Conservation (phyloP, 1,140 invertebrate genomes). For the Orius insidiosus region DNA sequence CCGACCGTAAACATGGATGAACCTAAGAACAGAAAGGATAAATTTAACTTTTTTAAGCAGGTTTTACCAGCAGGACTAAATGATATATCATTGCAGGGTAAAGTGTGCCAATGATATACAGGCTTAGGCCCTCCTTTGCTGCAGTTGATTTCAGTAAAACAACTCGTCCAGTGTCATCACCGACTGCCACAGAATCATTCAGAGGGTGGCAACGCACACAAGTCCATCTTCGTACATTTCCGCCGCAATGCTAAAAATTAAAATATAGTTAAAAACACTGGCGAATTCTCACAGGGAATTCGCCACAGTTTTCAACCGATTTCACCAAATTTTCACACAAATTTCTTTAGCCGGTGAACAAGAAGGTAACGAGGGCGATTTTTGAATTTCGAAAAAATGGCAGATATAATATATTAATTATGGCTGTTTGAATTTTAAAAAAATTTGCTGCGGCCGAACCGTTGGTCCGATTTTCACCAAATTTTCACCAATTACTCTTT, state of each 20-base stretch:
- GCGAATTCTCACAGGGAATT: too few species aligned
- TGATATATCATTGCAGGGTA: slow-evolving; percentile 46
- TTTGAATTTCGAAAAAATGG: too few species aligned
- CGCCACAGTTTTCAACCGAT: too few species aligned
- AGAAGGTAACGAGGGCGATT: too few species aligned
- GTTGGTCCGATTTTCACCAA: too few species aligned
- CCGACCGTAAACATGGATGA: slow-evolving; percentile 56
- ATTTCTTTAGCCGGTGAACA: too few species aligned
- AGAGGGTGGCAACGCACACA: slow-evolving; percentile 50
- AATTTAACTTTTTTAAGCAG: not conserved
- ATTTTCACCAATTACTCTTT: too few species aligned
- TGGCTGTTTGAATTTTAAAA: too few species aligned
- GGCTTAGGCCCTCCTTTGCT: slow-evolving; percentile 25
- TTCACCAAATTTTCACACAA: too few species aligned
- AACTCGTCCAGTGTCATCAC: slow-evolving; percentile 47
- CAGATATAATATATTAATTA: too few species aligned
- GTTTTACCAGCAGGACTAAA: slow-evolving; percentile 45
- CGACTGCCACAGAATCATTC: slow-evolving; percentile 47
- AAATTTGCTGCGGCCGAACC: too few species aligned
- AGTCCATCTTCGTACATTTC: slow-evolving; percentile 34
- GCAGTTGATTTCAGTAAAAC: slow-evolving; percentile 25
- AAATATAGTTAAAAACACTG: slow-evolving; percentile 11
- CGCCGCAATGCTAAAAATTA: slow-evolving; percentile 24
- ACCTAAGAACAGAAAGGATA: slow-evolving; percentile 31
- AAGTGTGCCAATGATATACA: slow-evolving; percentile 62